Conservation (phyloP, 2,888 invertebrate genomes). For the Autographa pulchrina region DNA sequence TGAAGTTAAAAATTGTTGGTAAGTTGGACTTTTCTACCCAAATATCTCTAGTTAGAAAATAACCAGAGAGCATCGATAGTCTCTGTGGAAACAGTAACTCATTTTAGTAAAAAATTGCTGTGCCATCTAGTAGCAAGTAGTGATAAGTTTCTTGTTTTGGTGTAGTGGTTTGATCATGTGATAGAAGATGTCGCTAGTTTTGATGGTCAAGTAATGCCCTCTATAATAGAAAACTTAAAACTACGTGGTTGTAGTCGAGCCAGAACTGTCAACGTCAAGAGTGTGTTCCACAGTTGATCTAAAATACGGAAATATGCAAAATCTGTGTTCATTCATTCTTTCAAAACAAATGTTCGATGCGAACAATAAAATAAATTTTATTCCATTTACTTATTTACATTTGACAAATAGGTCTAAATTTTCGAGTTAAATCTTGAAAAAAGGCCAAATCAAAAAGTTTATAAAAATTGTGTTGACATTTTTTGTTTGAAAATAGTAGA, state of each 20-base stretch:
- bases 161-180: too few relatives aligned
- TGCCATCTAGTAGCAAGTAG: constrained; percentile 1
- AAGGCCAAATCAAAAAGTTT: background rate
- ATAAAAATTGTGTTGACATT: constrained; percentile 26
- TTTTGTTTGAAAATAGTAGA: constrained; percentile 49
- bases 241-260: background rate
- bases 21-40: too few relatives aligned
- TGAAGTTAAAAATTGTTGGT: too few relatives aligned
- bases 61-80: too few relatives aligned
- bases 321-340: background rate
- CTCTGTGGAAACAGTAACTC: too few relatives aligned
- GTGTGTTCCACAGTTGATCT: background rate
- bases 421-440: background rate
- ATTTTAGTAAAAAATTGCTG: background rate
- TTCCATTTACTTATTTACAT: too few relatives aligned
- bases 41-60: too few relatives aligned
- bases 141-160: background rate
- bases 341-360: background rate
- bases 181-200: background rate
- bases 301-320: background rate
- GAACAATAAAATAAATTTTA: too few relatives aligned
- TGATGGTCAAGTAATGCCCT: background rate
- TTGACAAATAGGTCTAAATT: background rate
- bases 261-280: background rate
- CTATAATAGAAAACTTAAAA: background rate